phyloP scores from a whole-genome alignment of 2,113 vertebrate species.

The Chloropsis cyanopogon region DNA sequence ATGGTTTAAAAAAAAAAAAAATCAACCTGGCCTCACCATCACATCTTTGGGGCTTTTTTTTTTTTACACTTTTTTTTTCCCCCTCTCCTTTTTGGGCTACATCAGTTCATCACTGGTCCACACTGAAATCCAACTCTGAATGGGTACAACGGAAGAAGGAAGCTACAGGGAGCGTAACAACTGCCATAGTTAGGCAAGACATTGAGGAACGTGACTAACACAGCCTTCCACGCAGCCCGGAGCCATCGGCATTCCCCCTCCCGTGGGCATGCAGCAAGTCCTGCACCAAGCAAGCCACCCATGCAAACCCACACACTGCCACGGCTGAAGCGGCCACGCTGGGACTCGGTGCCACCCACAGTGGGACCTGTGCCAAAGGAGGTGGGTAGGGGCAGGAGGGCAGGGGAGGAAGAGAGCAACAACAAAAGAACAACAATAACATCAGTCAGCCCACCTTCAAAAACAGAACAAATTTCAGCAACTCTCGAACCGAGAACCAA shows the following conservation, averaged over 20 bases:
- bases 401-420: conserved; percentile 38
- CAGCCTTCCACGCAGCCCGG: conserved; percentile 43
- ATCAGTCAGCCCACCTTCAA: conserved; percentile 78
- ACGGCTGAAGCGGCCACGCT: conserved; percentile 45
- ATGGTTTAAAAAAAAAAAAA: conserved; percentile 10
- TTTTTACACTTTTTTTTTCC: neutral
- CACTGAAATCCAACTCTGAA: conserved; percentile 40
- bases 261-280: conserved; percentile 71
- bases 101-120: conserved; percentile 18
- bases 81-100: conserved; percentile 47
- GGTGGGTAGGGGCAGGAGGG: neutral
- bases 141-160: conserved; percentile 47
- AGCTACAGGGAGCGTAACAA: conserved; percentile 57
- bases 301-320: conserved; percentile 75
- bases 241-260: conserved; percentile 47
- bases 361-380: neutral
- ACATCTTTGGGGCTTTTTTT: neutral
- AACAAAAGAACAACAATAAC: conserved; percentile 71
- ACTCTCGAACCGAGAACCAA: conserved; percentile 83
- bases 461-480: conserved; percentile 75
- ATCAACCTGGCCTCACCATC: conserved; percentile 60
- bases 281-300: conserved; percentile 76
- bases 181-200: conserved; percentile 66
- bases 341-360: neutral
- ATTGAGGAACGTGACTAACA: conserved; percentile 57